These are phyloP conservation scores for Sitobion miscanthi DNA, from an alignment of 1,140 invertebrate species.

Conservation along the genomic window DNA sequence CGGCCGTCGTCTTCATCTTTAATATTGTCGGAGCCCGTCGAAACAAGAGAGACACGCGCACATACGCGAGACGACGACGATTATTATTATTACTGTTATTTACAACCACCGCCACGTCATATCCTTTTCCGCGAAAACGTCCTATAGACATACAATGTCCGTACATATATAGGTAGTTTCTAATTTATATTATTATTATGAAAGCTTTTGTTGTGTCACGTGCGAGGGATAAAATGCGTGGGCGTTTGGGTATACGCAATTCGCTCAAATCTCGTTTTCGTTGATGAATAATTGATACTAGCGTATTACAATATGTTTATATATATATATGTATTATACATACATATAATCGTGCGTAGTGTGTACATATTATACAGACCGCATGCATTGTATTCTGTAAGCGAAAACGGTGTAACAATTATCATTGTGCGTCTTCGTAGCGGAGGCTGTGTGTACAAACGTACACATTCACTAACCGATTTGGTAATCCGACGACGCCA, in stretches of 20 bases:
- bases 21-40: neutral
- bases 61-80: neutral
- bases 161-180: neutral
- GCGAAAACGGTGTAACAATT: neutral
- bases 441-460: neutral
- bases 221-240: neutral
- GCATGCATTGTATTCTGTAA: neutral
- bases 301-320: neutral
- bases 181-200: neutral
- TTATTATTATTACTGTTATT: neutral
- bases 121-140: neutral
- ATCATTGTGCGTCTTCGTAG: neutral
- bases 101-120: neutral
- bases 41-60: neutral
- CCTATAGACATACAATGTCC: neutral
- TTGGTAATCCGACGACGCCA: neutral
- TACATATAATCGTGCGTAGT: neutral
- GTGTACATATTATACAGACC: neutral
- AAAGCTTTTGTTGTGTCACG: conserved; percentile 6
- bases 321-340: neutral
- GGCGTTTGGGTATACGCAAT: neutral
- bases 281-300: conserved; percentile 7
- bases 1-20: neutral
- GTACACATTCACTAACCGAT: neutral
- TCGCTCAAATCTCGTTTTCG: neutral